Conservation (phyloP, 2,797 vertebrate genomes). For the Xenentodon cancila region DNA sequence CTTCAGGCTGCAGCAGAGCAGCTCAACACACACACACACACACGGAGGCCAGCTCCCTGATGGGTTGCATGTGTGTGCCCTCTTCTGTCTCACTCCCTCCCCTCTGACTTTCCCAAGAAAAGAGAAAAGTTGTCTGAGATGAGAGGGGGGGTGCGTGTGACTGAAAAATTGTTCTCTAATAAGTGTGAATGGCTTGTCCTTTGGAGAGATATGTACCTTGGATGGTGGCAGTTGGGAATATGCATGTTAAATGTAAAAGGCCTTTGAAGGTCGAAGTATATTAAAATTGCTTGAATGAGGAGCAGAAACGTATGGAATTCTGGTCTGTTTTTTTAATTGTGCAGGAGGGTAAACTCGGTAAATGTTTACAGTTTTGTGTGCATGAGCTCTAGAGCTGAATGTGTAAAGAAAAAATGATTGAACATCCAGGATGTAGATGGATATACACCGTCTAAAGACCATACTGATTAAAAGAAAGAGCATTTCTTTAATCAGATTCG, state of each 20-base stretch:
- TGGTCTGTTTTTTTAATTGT: no score
- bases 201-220: slow-evolving; percentile 19
- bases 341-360: no score
- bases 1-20: slow-evolving; percentile 19
- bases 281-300: background rate
- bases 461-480: no score
- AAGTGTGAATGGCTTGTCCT: slow-evolving; percentile 10
- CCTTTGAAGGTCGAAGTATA: background rate
- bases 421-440: no score
- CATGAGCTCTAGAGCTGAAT: no score
- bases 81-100: slow-evolving; percentile 7
- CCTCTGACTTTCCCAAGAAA: slow-evolving; percentile 32
- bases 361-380: no score
- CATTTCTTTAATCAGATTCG: no score
- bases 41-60: slow-evolving; percentile 34
- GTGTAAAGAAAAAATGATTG: no score
- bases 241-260: slow-evolving; percentile 12
- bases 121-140: slow-evolving; percentile 27
- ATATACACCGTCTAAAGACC: no score
- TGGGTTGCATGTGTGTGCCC: slow-evolving; percentile 35
- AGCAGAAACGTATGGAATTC: background rate
- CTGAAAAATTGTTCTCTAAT: slow-evolving; percentile 38
- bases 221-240: background rate
- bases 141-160: background rate
- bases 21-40: slow-evolving; percentile 12